Conservation (phyloP, 2,113 vertebrate species). For the Scomber japonicus region DNA sequence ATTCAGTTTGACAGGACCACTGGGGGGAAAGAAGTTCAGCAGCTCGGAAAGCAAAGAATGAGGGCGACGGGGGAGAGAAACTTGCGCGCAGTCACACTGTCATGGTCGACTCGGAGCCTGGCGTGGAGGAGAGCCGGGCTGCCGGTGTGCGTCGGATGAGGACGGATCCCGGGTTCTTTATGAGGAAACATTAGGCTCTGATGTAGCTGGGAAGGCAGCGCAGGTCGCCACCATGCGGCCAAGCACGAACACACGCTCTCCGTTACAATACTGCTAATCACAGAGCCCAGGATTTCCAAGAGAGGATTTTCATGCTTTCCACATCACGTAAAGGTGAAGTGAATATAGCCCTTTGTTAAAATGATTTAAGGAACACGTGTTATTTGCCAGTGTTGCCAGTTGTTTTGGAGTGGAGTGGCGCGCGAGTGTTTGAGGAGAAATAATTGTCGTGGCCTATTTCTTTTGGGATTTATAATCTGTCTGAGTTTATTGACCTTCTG, state of each 20-base stretch:
- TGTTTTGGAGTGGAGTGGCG: constrained; percentile 21
- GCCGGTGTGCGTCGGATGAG: constrained; percentile 67
- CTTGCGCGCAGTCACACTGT: constrained; percentile 54
- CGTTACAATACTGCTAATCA: neutral
- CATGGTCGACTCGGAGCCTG: constrained; percentile 52
- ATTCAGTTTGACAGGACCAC: constrained; percentile 47
- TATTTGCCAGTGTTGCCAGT: constrained; percentile 30
- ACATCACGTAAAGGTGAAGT: constrained; percentile 45
- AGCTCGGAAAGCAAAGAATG: constrained; percentile 26
- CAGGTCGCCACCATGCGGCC: constrained; percentile 83
- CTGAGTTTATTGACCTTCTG: constrained; percentile 45
- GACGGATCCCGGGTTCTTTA: constrained; percentile 74
- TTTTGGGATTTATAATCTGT: constrained; percentile 39
- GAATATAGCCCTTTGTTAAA: constrained; percentile 57
- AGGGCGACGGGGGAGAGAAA: constrained; percentile 19
- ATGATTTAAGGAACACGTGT: constrained; percentile 52
- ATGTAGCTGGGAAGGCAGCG: constrained; percentile 57
- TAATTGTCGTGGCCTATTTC: constrained; percentile 12
- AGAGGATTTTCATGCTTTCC: constrained; percentile 49
- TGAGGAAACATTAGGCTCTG: constrained; percentile 59
- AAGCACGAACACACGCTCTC: constrained; percentile 56
- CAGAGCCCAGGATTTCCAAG: constrained; percentile 1
- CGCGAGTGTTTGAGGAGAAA: constrained; percentile 20
- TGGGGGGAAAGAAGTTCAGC: constrained; percentile 51
- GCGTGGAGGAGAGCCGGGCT: constrained; percentile 68